Percentiles rank a stretch among this genome's conserved stretches.
Conservation (phyloP, 1,140 invertebrate genomes). For the Leptinotarsa defecta region DNA sequence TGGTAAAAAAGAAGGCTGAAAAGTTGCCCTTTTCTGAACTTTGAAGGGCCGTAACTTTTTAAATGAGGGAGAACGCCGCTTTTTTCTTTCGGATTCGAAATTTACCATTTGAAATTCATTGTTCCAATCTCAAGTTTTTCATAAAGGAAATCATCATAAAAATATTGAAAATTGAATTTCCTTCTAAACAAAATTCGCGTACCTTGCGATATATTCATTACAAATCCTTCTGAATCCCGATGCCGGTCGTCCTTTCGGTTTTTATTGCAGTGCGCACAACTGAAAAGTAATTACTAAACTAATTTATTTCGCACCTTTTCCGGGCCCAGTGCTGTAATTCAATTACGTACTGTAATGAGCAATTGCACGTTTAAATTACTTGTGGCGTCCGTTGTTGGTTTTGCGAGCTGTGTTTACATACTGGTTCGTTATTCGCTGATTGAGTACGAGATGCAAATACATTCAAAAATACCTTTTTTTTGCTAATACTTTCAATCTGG, state of each 20-base stretch:
- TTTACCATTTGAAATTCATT: too few relatives aligned
- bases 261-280: neutral
- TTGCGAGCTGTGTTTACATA: neutral
- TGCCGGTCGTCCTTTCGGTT: neutral
- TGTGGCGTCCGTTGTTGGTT: neutral
- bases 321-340: conserved; percentile 8
- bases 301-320: conserved; percentile 3
- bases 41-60: too few relatives aligned
- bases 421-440: conserved; percentile 15
- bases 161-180: too few relatives aligned
- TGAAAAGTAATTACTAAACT: neutral
- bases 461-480: neutral
- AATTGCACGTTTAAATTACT: conserved; percentile 19
- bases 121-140: too few relatives aligned
- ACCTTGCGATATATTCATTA: too few relatives aligned
- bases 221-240: neutral
- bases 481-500: neutral
- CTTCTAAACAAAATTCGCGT: too few relatives aligned
- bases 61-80: too few relatives aligned
- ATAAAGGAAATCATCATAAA: too few relatives aligned
- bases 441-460: conserved; percentile 1
- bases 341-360: conserved; percentile 17
- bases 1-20: too few relatives aligned
- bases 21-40: too few relatives aligned
- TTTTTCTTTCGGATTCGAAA: too few relatives aligned